Evolutionary conservation across 2,888 invertebrate species (phyloP).

Genomic region (Scaptomyza reducta): DNA sequence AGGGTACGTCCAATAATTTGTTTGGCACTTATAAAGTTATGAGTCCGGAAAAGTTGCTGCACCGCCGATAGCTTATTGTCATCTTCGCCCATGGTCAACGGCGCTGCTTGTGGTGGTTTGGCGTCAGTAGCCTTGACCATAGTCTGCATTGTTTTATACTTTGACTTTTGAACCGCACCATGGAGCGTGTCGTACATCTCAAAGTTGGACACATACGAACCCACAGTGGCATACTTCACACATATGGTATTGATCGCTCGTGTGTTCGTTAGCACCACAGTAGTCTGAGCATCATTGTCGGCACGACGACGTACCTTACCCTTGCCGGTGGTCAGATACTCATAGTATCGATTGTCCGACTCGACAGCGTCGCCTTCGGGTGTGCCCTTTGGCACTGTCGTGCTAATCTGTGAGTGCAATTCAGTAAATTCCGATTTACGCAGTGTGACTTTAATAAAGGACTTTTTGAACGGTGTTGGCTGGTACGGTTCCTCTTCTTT

Average conservation of each 20-base stretch:
- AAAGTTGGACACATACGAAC: constrained; percentile 89
- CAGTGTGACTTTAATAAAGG: constrained; percentile 87
- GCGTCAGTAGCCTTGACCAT: neutral
- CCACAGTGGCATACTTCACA: constrained; percentile 82
- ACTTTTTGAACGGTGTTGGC: constrained; percentile 50
- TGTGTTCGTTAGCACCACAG: constrained; percentile 86
- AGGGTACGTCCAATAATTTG: constrained; percentile 89
- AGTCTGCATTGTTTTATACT: neutral
- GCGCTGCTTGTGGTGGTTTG: neutral
- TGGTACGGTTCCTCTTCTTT: neutral
- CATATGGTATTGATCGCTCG: constrained; percentile 86
- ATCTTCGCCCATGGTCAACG: constrained; percentile 30
- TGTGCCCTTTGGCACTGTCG: constrained; percentile 86
- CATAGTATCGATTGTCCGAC: constrained; percentile 88
- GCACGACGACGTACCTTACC: constrained; percentile 89
- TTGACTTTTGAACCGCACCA: constrained; percentile 7
- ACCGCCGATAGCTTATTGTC: constrained; percentile 46
- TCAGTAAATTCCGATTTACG: constrained; percentile 88
- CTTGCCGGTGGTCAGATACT: constrained; percentile 88
- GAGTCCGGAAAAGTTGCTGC: constrained; percentile 10
- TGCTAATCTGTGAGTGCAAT: constrained; percentile 87
- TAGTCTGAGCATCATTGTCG: constrained; percentile 89
- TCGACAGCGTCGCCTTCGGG: constrained; percentile 86
- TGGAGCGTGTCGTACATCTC: constrained; percentile 90
- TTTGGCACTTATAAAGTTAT: constrained; percentile 86